Evolutionary conservation across 2,113 vertebrate genomes (phyloP), one percentile per base, ranked within the genome.

Genomic region (Cromileptes altivelis): DNA sequence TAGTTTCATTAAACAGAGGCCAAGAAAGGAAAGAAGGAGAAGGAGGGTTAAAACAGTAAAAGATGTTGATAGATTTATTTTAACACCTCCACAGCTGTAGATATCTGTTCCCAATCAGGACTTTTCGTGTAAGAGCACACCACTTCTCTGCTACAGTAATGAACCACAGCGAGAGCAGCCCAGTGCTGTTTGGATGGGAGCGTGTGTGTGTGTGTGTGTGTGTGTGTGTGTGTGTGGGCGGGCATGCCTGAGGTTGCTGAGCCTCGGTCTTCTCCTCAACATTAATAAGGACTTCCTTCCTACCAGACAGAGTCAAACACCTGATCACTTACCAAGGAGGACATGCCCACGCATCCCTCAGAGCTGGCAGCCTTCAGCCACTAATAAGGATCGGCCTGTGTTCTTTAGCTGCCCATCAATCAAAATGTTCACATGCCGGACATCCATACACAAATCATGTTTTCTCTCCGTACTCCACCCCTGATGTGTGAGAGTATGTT

Each of bases 261-360:
- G 88, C 85, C 86, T 88, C 85, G 47, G 89, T 86, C 91, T 91
- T 90, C 89, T 91, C 86, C 81, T 92, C 76, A 82, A 91, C 86
- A 87, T 94, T 94, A 94, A 92, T 94, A 92, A 93, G 92, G 88
- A 94, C 93, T 95, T 95, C 94, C 94, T 95, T 95, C 93, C 94
- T 94, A 85, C 90, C 94, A 94, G 93, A 94, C 93, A 92, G 80
- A 91, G 89, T 94, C 90, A 90, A 94, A 94, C 94, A 92, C 91
- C 93, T 93, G 92, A 94, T 93, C 92, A 90, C 86, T 93, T 89
- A 93, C 90, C 81, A 78, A 71, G 80, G 82, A 91, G 81, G 92
- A 92, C 91, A 89, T 90, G 88, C 92, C 92, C 90, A 91, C 82
- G 88, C 91, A 93, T 92, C 91, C 90, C 82, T 91, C 85, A 87